Evolutionary conservation across 2,888 invertebrate species (phyloP).

Genomic region (Drosophila anomelani): DNA sequence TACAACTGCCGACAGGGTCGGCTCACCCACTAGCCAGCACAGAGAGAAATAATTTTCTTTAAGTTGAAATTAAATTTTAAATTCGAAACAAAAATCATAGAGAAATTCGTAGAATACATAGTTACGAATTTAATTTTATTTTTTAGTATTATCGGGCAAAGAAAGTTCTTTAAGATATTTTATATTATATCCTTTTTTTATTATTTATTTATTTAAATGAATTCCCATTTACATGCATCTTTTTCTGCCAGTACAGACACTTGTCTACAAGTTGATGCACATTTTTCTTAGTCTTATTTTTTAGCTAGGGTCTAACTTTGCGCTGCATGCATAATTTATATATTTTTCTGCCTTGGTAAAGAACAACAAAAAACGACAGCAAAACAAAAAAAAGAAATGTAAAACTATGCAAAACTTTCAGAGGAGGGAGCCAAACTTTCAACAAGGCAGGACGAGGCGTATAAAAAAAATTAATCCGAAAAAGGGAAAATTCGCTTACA

Average conservation of each 20-base stretch:
- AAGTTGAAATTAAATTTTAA: neutral
- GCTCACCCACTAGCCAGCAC: slow-evolving; percentile 1
- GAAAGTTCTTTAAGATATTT: neutral
- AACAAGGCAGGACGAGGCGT: slow-evolving; percentile 28
- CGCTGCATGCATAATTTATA: slow-evolving; percentile 72
- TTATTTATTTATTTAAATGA: neutral
- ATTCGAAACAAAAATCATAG: too few species aligned
- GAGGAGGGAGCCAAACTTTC: slow-evolving; percentile 34
- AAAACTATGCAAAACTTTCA: slow-evolving; percentile 76
- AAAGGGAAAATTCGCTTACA: slow-evolving; percentile 54
- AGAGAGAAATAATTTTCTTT: neutral
- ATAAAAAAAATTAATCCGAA: slow-evolving; percentile 65
- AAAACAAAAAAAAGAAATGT: slow-evolving; percentile 51
- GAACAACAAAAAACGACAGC: slow-evolving; percentile 46
- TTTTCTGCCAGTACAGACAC: slow-evolving; percentile 10
- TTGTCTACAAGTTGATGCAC: slow-evolving; percentile 43
- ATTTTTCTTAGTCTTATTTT: slow-evolving; percentile 35
- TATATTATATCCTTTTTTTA: neutral
- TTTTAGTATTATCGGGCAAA: neutral
- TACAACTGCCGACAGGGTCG: slow-evolving; percentile 39
- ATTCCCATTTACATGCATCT: neutral
- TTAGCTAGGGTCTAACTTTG: slow-evolving; percentile 48
- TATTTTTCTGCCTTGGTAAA: slow-evolving; percentile 60
- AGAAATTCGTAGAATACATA: neutral
- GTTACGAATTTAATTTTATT: neutral